Conservation (phyloP, 2,888 invertebrate species). For the Trichopoda pennipes region DNA sequence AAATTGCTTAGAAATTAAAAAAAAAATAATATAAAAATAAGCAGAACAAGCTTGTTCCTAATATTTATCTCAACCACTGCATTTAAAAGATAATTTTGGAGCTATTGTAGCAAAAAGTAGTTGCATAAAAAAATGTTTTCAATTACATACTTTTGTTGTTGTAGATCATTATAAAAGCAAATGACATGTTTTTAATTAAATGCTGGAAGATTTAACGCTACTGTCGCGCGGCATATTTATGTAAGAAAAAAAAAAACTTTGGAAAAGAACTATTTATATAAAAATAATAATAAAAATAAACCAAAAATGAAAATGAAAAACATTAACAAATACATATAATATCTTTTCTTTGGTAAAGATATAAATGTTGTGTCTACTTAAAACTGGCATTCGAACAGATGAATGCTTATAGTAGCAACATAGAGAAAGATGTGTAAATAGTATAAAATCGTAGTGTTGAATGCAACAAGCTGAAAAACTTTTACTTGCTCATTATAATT, state of each 20-base stretch:
- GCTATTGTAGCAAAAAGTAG: slow-evolving; percentile 45
- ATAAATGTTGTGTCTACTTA: slow-evolving; percentile 28
- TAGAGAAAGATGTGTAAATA: slow-evolving; percentile 37
- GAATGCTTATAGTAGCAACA: slow-evolving; percentile 28
- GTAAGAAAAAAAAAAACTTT: slow-evolving; percentile 9
- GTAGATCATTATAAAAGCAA: slow-evolving; percentile 63
- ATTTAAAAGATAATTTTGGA: slow-evolving; percentile 5
- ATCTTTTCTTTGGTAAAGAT: slow-evolving; percentile 35
- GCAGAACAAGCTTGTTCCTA: too few species aligned
- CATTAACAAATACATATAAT: slow-evolving; percentile 33
- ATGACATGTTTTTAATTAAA: slow-evolving; percentile 79
- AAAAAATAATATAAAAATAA: too few species aligned
- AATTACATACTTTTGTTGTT: slow-evolving; percentile 50
- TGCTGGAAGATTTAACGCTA: slow-evolving; percentile 77
- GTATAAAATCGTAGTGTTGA: slow-evolving; percentile 46
- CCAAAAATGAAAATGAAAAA: neutral
- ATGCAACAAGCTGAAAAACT: slow-evolving; percentile 67
- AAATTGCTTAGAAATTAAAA: too few species aligned
- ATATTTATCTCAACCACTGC: too few species aligned
- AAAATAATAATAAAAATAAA: slow-evolving; percentile 15
- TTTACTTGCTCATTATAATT: slow-evolving; percentile 67
- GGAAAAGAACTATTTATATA: slow-evolving; percentile 15
- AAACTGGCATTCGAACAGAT: slow-evolving; percentile 1
- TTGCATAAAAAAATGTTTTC: slow-evolving; percentile 54
- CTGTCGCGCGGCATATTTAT: slow-evolving; percentile 60